These are phyloP conservation scores for Cryptus armator DNA, from an alignment of 2,888 invertebrate species.

Conservation along the genomic window DNA sequence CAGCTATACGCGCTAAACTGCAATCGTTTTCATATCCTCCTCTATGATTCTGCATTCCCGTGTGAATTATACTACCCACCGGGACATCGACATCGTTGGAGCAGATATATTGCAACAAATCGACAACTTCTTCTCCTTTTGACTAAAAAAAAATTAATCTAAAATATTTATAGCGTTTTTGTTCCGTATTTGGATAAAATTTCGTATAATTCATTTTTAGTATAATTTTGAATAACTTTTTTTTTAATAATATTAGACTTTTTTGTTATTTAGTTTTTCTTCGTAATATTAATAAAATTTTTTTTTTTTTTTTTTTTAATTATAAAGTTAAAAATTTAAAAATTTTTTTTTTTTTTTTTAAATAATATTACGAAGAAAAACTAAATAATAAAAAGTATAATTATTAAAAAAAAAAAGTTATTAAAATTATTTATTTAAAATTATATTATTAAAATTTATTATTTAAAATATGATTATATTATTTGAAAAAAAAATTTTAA, in stretches of 20 bases:
- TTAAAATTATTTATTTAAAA: too few relatives aligned
- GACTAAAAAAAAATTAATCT: constrained; percentile 87
- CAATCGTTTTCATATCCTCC: constrained; percentile 99
- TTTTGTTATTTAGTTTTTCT: too few relatives aligned
- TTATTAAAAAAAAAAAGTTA: too few relatives aligned
- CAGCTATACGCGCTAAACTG: constrained; percentile 94
- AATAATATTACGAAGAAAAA: too few relatives aligned
- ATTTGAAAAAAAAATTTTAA: constrained; percentile 4
- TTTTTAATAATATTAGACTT: too few relatives aligned
- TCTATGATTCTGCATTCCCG: constrained; percentile 97
- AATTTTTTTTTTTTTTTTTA: too few relatives aligned
- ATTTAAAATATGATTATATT: too few relatives aligned
- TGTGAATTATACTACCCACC: constrained; percentile 97
- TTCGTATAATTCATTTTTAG: neutral
- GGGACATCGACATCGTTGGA: constrained; percentile 98
- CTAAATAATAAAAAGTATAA: too few relatives aligned
- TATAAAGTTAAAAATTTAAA: too few relatives aligned
- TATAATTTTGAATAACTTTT: too few relatives aligned
- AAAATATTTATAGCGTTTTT: neutral
- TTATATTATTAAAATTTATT: too few relatives aligned
- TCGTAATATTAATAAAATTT: constrained; percentile 17
- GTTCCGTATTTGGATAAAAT: neutral
- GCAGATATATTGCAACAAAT: constrained; percentile 96
- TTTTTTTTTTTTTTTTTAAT: too few relatives aligned
- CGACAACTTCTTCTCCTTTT: constrained; percentile 94